Evolutionary conservation across 2,888 invertebrate species (phyloP), one percentile per base, ranked within the genome.

Genomic region (Caenorhabditis virilis): DNA sequence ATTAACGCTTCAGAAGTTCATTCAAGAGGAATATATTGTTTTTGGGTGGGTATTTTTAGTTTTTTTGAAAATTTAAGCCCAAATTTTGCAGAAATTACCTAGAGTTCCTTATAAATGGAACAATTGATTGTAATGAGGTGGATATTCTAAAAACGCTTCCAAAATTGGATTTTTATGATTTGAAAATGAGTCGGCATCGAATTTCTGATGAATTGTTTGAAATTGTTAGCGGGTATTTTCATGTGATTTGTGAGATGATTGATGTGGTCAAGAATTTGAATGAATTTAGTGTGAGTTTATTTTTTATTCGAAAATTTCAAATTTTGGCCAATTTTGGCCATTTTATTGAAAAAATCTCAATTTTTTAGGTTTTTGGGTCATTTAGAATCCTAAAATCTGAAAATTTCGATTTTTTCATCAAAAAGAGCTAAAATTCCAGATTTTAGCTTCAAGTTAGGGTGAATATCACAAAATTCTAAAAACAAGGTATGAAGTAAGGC

Each of bases 261-360:
- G 36, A 53, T 15, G 35, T 63, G 13, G 20, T 58, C 4, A 23
- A 30, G 9, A 49, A 41, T 15, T 49, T 63, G 6, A 63, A 57
- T 38, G 49, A 63, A 13, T 63, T 43, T 41, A 63, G 63, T 54
- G 63, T 63, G 16, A 38, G 54, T 39, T 18, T 20, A n/a, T n/a
- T n/a, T n/a, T n/a, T n/a, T n/a, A 20, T 6, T 22, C 6, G 6
- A 42, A 42, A 20, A 11, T 9, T 7, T 20, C 20, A 15, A 42
- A 18, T 20, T 20, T n/a, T 6, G 4, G 22, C 11, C 20, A 42
- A 42, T 15, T 42, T 42, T 23, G 11, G 9, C 18, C 18, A 7
- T n/a, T 38, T n/a, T 38, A 38, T 22, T 20, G 30, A 30, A 16
- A 38, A n/a, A n/a, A n/a, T n/a, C n/a, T n/a, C n/a, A n/a, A n/a